Base-by-base conservation (phyloP, 2,888 invertebrate genomes). In the Elegia similella region DNA sequence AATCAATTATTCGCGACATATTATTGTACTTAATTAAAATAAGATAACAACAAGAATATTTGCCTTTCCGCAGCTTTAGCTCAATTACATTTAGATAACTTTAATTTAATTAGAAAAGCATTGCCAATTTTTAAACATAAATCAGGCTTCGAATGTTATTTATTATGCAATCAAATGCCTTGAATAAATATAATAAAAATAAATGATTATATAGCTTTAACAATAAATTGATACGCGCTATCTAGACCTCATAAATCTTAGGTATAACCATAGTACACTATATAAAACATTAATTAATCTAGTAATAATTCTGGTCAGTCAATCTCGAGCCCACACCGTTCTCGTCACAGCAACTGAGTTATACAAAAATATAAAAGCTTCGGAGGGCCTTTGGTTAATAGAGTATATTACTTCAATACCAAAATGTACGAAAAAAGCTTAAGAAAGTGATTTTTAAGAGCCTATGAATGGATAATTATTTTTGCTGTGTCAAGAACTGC, bases 301-400 rank as follows among this genome's bases (percentile, higher is more conserved):
- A 82, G 75, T 73, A 71, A 70, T 67, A 72, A 81, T 78, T 78
- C 82, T 86, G 79, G 78, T 89, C 90, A 89, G 89, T 90, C 90
- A 75, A 82, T 82, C 82, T 74, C 78, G 72, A 78, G 73, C 79
- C 75, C 72, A 64, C 66, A 63, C 65, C 65, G 78, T 85, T 85
- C 87, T 81, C 67, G 82, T 60, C 85, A 85, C 86, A 86, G 42
- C 38, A 56, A 61, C 38, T 23, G 5, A 23, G 23, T 65, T 52
- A 58, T 62, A 65, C 62, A 65, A 60, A 64, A 63, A 65, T 67
- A 61, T 55, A 66, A 67, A 67, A 67, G 62, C 61, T 60, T 62
- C 46, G 10, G 10, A 12, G n/a, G 17, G 12, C 8, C 32, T 44
- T 38, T 42, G 15, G 23, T 30, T 13, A 34, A 34, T 10, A 7